Conservation (phyloP, 1,140 invertebrate species). For the Mesaphorura yosii region DNA sequence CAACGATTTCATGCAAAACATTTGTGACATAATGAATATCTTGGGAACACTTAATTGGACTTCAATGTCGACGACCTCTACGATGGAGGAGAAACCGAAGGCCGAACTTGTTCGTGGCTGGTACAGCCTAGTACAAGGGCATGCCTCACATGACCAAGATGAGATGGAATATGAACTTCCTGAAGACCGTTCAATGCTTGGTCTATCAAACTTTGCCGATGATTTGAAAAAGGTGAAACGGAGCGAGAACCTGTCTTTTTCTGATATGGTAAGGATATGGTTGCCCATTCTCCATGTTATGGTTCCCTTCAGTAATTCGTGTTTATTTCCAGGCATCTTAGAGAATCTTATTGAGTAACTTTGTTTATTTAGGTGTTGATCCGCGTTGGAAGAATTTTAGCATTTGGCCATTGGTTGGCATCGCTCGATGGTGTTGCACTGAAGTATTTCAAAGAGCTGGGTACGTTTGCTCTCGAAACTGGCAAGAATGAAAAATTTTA, state of each 20-base stretch:
- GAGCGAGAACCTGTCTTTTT: too few species aligned
- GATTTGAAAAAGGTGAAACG: too few species aligned
- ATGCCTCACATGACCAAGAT: too few species aligned
- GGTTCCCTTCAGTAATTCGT: too few species aligned
- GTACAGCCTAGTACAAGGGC: not conserved
- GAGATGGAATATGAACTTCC: conserved; percentile 20
- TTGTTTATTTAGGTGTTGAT: conserved; percentile 16
- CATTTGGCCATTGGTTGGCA: conserved; percentile 25
- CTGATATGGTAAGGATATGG: too few species aligned
- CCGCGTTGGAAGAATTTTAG: conserved; percentile 21
- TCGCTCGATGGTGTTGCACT: conserved; percentile 17
- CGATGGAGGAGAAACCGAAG: not conserved
- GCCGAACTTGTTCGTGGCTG: conserved; percentile 17
- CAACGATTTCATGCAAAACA: conserved; percentile 18
- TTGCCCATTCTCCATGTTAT: too few species aligned
- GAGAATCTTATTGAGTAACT: too few species aligned
- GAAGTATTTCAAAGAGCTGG: conserved; percentile 3
- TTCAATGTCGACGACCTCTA: conserved; percentile 1
- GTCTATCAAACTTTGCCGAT: too few species aligned
- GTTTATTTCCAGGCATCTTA: too few species aligned
- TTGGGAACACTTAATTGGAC: conserved; percentile 22
- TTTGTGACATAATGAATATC: conserved; percentile 23
- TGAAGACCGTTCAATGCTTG: conserved; percentile 25
- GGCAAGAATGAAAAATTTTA: conserved; percentile 6
- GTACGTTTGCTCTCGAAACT: not conserved